Percentiles rank a stretch among this genome's conserved stretches.
These are phyloP conservation scores for Schrankia costaestrigalis DNA, from an alignment of 2,888 invertebrate genomes.

Conservation along the genomic window DNA sequence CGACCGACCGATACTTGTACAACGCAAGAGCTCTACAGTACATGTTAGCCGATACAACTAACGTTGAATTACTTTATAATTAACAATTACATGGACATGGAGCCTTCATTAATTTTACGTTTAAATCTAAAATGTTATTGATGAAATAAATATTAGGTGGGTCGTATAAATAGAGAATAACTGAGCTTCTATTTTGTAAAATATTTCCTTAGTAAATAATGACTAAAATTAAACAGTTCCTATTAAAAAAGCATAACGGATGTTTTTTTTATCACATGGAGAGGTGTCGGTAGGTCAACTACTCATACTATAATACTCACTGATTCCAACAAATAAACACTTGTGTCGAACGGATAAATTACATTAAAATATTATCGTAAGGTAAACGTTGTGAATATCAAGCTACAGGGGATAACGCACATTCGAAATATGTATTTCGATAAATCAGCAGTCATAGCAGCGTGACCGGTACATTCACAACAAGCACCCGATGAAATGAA, in stretches of 20 bases:
- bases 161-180: too few species aligned
- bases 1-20: constrained; percentile 27
- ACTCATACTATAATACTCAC: neutral
- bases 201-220: too few species aligned
- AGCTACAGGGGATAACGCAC: constrained; percentile 18
- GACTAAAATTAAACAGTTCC: too few species aligned
- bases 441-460: constrained; percentile 42
- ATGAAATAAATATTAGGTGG: too few species aligned
- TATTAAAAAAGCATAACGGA: too few species aligned
- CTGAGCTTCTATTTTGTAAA: too few species aligned
- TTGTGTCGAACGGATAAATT: constrained; percentile 20
- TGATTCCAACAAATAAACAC: constrained; percentile 10
- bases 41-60: constrained; percentile 15
- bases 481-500: constrained; percentile 36
- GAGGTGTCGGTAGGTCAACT: too few species aligned
- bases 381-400: constrained; percentile 24
- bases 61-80: constrained; percentile 6
- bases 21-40: too few species aligned
- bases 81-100: too few species aligned
- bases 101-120: too few species aligned
- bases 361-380: constrained; percentile 25
- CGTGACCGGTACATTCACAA: constrained; percentile 31
- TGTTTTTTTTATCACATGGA: too few species aligned
- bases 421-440: constrained; percentile 33
- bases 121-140: too few species aligned